Evolutionary conservation across 1,140 invertebrate genomes (phyloP).

Genomic region (Drosophila kurseongensis): DNA sequence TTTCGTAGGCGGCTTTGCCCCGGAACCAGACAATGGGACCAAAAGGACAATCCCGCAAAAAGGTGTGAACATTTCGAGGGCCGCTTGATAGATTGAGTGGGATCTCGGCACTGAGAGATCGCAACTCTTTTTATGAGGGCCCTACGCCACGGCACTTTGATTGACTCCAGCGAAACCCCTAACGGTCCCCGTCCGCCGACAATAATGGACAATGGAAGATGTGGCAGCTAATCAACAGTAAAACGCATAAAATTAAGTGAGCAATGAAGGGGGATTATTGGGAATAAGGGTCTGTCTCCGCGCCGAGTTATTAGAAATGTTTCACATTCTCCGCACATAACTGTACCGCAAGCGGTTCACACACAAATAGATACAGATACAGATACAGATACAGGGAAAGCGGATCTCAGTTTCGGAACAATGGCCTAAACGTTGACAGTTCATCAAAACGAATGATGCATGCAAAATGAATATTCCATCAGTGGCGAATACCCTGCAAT

Average conservation of each 20-base stretch:
- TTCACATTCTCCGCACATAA: slow-evolving; percentile 62
- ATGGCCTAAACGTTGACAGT: slow-evolving; percentile 76
- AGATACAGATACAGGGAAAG: neutral
- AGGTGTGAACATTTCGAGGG: slow-evolving; percentile 68
- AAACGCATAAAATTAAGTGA: slow-evolving; percentile 81
- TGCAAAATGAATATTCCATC: slow-evolving; percentile 63
- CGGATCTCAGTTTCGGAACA: slow-evolving; percentile 26
- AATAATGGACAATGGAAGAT: slow-evolving; percentile 42
- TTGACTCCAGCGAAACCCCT: slow-evolving; percentile 47
- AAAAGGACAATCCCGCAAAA: slow-evolving; percentile 34
- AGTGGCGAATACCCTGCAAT: slow-evolving; percentile 12
- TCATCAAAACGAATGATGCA: slow-evolving; percentile 81
- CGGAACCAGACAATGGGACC: slow-evolving; percentile 31
- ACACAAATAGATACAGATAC: slow-evolving; percentile 12
- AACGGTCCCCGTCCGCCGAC: slow-evolving; percentile 27
- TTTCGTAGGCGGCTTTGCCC: slow-evolving; percentile 70
- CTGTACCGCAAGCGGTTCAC: slow-evolving; percentile 51
- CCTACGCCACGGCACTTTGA: slow-evolving; percentile 27
- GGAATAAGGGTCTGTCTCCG: slow-evolving; percentile 4
- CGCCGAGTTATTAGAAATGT: slow-evolving; percentile 64
- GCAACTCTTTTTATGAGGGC: slow-evolving; percentile 65
- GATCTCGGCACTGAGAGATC: neutral
- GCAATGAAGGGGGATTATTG: slow-evolving; percentile 32
- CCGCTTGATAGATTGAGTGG: slow-evolving; percentile 61
- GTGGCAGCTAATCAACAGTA: slow-evolving; percentile 76